Evolutionary conservation across 1,140 invertebrate genomes (phyloP).

Genomic region (Orchestia grillus): DNA sequence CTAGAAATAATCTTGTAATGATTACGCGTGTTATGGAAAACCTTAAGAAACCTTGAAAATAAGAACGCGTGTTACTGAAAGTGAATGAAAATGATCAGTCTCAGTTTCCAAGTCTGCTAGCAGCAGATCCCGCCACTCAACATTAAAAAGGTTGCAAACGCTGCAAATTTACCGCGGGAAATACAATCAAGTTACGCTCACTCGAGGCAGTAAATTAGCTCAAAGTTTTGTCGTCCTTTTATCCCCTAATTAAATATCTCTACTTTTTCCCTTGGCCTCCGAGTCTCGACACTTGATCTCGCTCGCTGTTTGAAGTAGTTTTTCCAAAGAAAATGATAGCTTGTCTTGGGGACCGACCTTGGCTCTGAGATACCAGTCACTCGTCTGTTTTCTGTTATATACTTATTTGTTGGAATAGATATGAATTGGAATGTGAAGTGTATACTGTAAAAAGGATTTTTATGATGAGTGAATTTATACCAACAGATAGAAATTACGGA

Average conservation of each 20-base stretch:
- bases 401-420: no score
- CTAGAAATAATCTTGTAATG: no score
- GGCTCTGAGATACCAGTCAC: not conserved
- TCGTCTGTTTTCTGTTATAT: no score
- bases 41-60: no score
- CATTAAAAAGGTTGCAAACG: not conserved
- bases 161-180: not conserved
- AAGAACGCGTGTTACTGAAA: not conserved
- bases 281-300: not conserved
- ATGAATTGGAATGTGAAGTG: not conserved
- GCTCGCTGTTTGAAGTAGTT: not conserved
- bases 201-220: not conserved
- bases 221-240: not conserved
- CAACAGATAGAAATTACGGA: no score
- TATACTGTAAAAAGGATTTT: not conserved
- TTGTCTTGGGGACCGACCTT: not conserved
- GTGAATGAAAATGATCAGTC: not conserved
- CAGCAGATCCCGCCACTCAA: not conserved
- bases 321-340: not conserved
- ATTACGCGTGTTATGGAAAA: no score
- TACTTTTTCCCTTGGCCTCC: not conserved
- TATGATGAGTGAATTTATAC: not conserved
- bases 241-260: no score
- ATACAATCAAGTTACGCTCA: not conserved
- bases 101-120: not conserved